Evolutionary conservation across 2,888 invertebrate genomes (phyloP).

Genomic region (Conus canariensis): DNA sequence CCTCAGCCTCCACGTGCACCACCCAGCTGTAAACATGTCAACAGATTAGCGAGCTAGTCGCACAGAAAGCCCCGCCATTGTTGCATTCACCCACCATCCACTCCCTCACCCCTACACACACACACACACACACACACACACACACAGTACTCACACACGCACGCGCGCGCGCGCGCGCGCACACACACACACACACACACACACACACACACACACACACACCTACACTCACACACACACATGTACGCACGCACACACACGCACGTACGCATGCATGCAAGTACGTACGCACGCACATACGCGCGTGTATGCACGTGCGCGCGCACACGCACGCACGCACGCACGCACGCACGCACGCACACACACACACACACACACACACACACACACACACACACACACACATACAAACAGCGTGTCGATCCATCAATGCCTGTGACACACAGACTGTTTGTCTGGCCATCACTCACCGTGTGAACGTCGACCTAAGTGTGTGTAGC

Average conservation of each 20-base stretch:
- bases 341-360: background rate
- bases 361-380: conserved; percentile 25
- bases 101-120: background rate
- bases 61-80: no score
- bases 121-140: background rate
- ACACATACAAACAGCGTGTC: background rate
- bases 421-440: no score
- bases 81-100: no score
- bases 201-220: background rate
- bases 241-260: background rate
- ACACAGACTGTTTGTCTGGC: no score
- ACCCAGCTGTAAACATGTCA: no score
- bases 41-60: no score
- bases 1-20: no score
- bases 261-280: background rate
- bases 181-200: conserved; percentile 9
- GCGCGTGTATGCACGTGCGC: background rate
- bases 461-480: no score
- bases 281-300: background rate
- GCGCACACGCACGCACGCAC: background rate
- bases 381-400: background rate
- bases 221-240: background rate
- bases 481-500: no score
- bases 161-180: background rate
- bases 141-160: background rate